Base-by-base conservation (phyloP, 2,113 vertebrate genomes). In the Nesoenas mayeri region DNA sequence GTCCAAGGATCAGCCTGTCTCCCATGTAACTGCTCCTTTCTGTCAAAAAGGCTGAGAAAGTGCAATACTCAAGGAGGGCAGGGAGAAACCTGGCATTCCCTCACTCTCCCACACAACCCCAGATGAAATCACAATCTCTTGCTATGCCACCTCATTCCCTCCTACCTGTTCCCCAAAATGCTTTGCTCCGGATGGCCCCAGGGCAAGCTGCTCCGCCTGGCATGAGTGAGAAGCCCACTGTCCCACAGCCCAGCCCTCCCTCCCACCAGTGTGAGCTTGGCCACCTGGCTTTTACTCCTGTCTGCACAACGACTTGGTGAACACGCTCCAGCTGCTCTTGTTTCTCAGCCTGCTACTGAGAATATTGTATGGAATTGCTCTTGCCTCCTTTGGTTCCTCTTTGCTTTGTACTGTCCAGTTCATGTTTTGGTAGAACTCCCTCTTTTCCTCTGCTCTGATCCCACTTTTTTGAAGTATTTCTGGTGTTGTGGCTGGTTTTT, bases 1-100 rank as follows among this genome's bases (percentile, higher is more conserved):
- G 67, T 96, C 50, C 77, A 83, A 93, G 91, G 93, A 93, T 66
- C 58, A 51, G 83, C 80, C 83, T 83, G 89, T 92, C 90, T 96
- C 83, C 51, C 75, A 18, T 85, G 72, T 84, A 64, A 94, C 77
- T 72, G 84, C 67, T 92, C 74, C 70, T 93, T 73, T 85, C 89
- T 56, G 64, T 85, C 74, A 34, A 10, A 69, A 34, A 67, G 48
- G 29, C 69, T 92, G 90, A 93, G 83, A 89, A 93, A 92, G 40
- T 3, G 29, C 69, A 74, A 82, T 29, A 26, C 65, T 34, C 24
- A 6, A 25, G 2, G 6, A 54, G 42, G 24, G 32, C 60, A 64
- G n/a, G 34, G 54, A 74, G 61, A 79, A 85, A 17, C 14, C 12
- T 0, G 0, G 11, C 60, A 71, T 71, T 74, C 10, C 26, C 69